phyloP scores from a whole-genome alignment of 2,888 invertebrate species.

The Agonopterix heracliana region DNA sequence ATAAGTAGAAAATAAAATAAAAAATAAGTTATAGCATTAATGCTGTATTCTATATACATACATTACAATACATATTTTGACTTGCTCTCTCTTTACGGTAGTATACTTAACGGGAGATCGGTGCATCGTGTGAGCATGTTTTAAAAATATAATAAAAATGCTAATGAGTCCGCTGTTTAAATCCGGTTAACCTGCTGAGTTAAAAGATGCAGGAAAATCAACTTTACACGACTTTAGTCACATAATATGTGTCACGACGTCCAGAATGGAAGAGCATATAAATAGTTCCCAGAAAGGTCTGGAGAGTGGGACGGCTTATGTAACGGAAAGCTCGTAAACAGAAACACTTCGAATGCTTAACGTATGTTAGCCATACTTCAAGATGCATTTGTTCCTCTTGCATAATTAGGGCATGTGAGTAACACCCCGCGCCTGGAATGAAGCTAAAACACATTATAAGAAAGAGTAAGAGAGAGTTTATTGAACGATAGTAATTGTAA shows the following conservation, averaged over 20 bases:
- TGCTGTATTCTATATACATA: not conserved
- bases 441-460: no score
- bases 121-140: slow-evolving; percentile 13
- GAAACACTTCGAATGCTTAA: slow-evolving; percentile 34
- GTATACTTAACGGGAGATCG: slow-evolving; percentile 17
- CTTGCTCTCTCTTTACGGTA: slow-evolving; percentile 13
- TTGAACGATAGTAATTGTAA: no score
- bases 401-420: slow-evolving; percentile 27
- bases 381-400: slow-evolving; percentile 29
- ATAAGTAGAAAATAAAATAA: no score
- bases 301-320: slow-evolving; percentile 57
- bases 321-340: slow-evolving; percentile 63
- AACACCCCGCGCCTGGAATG: no score
- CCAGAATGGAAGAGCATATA: slow-evolving; percentile 62
- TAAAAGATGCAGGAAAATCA: slow-evolving; percentile 29
- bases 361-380: slow-evolving; percentile 31
- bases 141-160: slow-evolving; percentile 19
- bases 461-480: no score
- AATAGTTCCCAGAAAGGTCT: slow-evolving; percentile 50
- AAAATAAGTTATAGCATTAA: no score
- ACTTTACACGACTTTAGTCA: slow-evolving; percentile 54
- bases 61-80: not conserved
- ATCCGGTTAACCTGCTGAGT: slow-evolving; percentile 18
- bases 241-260: slow-evolving; percentile 57
- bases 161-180: slow-evolving; percentile 21